A percentile compares a stretch with the other conserved stretches of the same genome.
Evolutionary conservation across 2,113 vertebrate genomes (phyloP).

Genomic region (Plecotus auritus): DNA sequence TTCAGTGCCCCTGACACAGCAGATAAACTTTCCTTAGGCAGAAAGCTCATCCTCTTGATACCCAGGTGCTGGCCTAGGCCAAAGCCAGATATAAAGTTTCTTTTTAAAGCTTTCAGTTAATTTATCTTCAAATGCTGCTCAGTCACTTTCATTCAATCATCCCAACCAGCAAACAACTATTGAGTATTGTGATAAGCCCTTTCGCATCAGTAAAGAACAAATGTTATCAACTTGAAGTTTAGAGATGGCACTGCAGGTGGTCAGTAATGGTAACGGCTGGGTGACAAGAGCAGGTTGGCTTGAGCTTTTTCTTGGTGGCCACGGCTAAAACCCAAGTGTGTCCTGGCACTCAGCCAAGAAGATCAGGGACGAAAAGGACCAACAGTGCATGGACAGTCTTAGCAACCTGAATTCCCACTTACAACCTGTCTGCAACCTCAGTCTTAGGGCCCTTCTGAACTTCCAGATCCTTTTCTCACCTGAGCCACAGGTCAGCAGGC

Average conservation of each 20-base stretch:
- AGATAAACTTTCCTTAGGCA: background rate
- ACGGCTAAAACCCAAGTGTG: background rate
- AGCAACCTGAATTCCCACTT: background rate
- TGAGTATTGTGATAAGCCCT: background rate
- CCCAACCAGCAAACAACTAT: background rate
- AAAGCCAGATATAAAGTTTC: background rate
- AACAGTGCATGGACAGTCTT: background rate
- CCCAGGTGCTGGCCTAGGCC: background rate
- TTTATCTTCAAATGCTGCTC: background rate
- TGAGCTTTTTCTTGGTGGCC: background rate
- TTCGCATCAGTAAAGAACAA: background rate
- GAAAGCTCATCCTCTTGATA: background rate
- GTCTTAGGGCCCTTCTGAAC: background rate
- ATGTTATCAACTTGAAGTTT: background rate
- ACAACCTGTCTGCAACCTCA: background rate
- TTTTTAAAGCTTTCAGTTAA: slow-evolving; percentile 30
- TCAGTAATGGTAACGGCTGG: background rate
- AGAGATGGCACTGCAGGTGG: background rate
- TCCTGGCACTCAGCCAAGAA: background rate
- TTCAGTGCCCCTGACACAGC: background rate
- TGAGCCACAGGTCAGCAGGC: background rate
- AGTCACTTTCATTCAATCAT: background rate
- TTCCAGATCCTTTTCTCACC: background rate
- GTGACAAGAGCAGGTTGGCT: background rate
- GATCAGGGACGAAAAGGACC: background rate